Base-by-base conservation (phyloP, 92 coral and sea anemone species). In the Zoanthus sociatus region DNA sequence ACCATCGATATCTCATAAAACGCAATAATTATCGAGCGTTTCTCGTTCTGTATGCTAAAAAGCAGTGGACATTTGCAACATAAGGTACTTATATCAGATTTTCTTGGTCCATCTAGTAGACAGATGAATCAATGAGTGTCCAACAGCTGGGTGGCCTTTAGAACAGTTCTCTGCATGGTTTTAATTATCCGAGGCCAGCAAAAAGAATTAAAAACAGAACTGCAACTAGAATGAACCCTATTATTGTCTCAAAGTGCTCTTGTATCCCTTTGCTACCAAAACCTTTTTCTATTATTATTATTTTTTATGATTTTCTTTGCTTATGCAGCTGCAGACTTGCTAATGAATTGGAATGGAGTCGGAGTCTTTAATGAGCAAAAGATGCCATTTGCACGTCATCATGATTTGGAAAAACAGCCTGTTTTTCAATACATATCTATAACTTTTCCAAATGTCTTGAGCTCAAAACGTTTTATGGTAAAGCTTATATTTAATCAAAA, bases 91-190 rank as follows among this genome's bases (percentile, higher is more conserved):
- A 63, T 81, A 81, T 81, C 9, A 51, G 85, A 45, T 66, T 81
- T 21, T 30, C 42, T 81, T 48, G 84, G 32, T 61, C 58, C 56
- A 60, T 9, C 46, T 55, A 79, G 73, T 64, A 50, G 85, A 81
- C 85, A 81, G 85, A 81, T 81, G 74, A 66, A 30, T 81, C 75
- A 81, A 81, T 64, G 21, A 66, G 74, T 17, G 33, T 63, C 32
- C 50, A 47, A 81, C 85, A 81, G 85, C 85, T 66, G 85, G 85
- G 60, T 81, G 30, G 85, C 73, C 60, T 63, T 47, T 46, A 71
- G 61, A 56, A 4, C 53, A 12, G 63, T 46, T 20, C 64, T n/a
- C 53, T 64, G 74, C 31, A 81, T 81, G 85, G 85, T 32, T 48
- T 66, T 81, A 81, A 81, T 81, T 81, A 81, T 16, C 55, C 61